These are phyloP conservation scores for Dicrurus megarhynchus DNA, from an alignment of 2,113 vertebrate genomes.

Conservation along the genomic window DNA sequence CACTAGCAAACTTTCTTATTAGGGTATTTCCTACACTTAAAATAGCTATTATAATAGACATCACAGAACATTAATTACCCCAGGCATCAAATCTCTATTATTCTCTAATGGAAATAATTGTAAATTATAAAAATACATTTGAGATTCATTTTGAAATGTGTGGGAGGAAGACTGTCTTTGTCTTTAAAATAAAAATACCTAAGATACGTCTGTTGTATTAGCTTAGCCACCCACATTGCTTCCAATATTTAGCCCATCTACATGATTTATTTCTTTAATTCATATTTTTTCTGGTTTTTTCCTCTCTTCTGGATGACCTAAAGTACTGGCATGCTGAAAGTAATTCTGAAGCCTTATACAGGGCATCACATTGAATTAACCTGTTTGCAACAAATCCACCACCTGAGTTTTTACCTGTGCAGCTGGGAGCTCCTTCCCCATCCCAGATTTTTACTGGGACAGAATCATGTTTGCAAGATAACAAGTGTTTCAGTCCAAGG, in stretches of 20 bases:
- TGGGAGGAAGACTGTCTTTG: background rate
- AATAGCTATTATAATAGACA: constrained; percentile 19
- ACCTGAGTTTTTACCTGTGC: background rate
- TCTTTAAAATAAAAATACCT: background rate
- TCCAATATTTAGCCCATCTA: background rate
- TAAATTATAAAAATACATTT: constrained; percentile 1
- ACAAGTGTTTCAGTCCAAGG: background rate
- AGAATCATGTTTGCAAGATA: background rate
- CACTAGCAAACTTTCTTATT: background rate
- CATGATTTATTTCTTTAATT: background rate
- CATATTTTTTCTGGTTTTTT: background rate
- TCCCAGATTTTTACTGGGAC: background rate
- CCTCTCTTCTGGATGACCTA: background rate
- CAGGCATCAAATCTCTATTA: background rate
- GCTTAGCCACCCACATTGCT: background rate
- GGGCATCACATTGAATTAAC: background rate
- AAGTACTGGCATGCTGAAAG: background rate
- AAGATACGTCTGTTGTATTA: background rate
- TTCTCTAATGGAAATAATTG: background rate
- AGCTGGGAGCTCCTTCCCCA: background rate
- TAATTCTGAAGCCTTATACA: background rate
- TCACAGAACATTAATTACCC: constrained; percentile 2
- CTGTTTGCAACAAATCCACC: background rate
- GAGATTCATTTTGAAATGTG: constrained; percentile 31
- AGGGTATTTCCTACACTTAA: constrained; percentile 52